phyloP scores from a whole-genome alignment of 2,888 invertebrate genomes.

The Hyposoter dolosus region DNA sequence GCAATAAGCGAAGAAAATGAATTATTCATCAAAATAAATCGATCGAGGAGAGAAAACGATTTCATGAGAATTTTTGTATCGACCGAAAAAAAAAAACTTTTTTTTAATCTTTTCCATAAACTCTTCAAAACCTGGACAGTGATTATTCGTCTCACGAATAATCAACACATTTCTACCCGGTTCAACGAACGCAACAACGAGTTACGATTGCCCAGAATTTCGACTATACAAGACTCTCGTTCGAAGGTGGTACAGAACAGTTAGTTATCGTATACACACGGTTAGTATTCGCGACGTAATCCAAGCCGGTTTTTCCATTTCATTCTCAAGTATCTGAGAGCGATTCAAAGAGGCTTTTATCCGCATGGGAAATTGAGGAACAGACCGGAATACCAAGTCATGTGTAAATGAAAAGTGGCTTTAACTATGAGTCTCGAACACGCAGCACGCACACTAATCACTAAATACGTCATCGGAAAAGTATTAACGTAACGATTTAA shows the following conservation, averaged over 20 bases:
- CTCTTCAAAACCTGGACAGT: too few relatives aligned
- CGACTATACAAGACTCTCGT: slow-evolving; percentile 5
- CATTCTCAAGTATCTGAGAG: slow-evolving; percentile 41
- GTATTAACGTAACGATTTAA: background rate
- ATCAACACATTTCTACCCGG: background rate
- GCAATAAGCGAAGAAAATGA: slow-evolving; percentile 75
- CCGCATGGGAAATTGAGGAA: slow-evolving; percentile 38
- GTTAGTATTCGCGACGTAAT: slow-evolving; percentile 53
- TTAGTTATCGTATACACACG: slow-evolving; percentile 2
- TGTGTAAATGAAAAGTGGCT: slow-evolving; percentile 8
- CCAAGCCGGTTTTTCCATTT: slow-evolving; percentile 53
- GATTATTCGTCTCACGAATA: background rate
- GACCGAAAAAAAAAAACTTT: background rate
- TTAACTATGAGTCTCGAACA: background rate
- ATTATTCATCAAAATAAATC: background rate
- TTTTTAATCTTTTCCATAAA: background rate
- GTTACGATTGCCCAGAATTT: background rate
- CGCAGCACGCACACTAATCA: slow-evolving; percentile 23
- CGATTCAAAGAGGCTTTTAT: slow-evolving; percentile 38
- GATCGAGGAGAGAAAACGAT: background rate
- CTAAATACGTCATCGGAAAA: background rate
- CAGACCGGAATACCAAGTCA: slow-evolving; percentile 34
- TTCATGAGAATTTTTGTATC: background rate
- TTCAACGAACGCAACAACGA: background rate
- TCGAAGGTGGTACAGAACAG: slow-evolving; percentile 18